Conservation (phyloP, 2,797 vertebrate species). For the Sardinella longiceps region DNA sequence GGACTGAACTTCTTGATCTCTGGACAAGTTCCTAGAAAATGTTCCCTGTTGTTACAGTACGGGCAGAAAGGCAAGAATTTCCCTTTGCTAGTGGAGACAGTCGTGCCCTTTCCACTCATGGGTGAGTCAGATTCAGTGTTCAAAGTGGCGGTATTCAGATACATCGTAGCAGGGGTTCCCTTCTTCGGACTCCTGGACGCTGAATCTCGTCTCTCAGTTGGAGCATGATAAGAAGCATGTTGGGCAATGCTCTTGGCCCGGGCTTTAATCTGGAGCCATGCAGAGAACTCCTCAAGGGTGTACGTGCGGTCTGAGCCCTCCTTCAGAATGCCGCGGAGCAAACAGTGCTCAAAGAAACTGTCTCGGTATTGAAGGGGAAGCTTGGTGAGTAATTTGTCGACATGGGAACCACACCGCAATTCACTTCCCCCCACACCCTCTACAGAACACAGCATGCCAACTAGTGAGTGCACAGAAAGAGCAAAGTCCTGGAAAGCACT, state of each 20-base stretch:
- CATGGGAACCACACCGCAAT: neutral
- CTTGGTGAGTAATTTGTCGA: neutral
- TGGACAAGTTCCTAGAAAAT: conserved; percentile 26
- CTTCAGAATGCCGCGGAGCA: neutral
- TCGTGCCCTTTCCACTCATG: neutral
- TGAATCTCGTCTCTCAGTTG: neutral
- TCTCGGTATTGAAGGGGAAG: neutral
- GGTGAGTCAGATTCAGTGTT: no score
- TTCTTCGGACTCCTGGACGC: neutral
- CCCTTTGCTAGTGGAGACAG: no score
- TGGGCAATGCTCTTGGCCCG: conserved; percentile 14
- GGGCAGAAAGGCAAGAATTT: conserved; percentile 22
- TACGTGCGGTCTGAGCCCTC: conserved; percentile 27
- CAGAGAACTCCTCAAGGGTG: conserved; percentile 21
- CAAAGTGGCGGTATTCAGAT: no score
- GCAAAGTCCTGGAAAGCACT: conserved; percentile 37
- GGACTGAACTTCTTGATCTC: conserved; percentile 28
- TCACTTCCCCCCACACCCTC: neutral
- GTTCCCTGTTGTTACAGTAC: conserved; percentile 22
- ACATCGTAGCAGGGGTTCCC: neutral
- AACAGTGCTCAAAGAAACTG: neutral
- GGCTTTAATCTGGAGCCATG: conserved; percentile 23
- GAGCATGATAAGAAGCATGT: neutral
- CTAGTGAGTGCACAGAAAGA: conserved; percentile 9
- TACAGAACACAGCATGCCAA: conserved; percentile 27